phyloP scores from a whole-genome alignment of 1,140 invertebrate species.

The Ylistrum balloti region DNA sequence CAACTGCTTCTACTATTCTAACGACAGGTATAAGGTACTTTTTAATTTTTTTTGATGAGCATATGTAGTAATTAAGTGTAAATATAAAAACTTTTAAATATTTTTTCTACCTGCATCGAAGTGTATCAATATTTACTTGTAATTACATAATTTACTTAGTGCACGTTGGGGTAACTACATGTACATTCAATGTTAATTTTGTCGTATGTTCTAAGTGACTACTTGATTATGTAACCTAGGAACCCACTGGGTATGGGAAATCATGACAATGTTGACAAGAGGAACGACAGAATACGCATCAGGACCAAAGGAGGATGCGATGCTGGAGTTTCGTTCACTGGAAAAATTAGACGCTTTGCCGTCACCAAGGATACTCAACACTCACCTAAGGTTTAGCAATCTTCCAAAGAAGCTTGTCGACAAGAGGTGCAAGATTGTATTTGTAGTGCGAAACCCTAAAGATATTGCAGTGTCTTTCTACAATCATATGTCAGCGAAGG shows the following conservation, averaged over 20 bases:
- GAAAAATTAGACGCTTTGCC: slow-evolving; percentile 50
- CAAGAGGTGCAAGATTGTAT: slow-evolving; percentile 60
- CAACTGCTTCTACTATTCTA: too few species aligned
- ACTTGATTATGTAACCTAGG: slow-evolving; percentile 47
- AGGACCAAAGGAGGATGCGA: slow-evolving; percentile 51
- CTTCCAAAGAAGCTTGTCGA: slow-evolving; percentile 51
- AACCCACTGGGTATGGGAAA: slow-evolving; percentile 68
- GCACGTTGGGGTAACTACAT: too few species aligned
- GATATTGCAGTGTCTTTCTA: slow-evolving; percentile 70
- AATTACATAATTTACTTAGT: too few species aligned
- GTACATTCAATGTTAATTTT: too few species aligned
- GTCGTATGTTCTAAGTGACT: too few species aligned
- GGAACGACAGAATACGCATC: slow-evolving; percentile 46
- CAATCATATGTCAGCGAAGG: slow-evolving; percentile 49
- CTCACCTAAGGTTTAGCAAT: slow-evolving; percentile 53
- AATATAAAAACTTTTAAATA: too few species aligned
- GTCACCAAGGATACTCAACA: slow-evolving; percentile 65
- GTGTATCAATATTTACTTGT: too few species aligned
- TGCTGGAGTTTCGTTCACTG: slow-evolving; percentile 57
- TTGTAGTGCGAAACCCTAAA: slow-evolving; percentile 65
- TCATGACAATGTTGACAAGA: slow-evolving; percentile 56
- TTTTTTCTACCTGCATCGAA: too few species aligned
- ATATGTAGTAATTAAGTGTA: too few species aligned
- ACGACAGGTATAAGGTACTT: too few species aligned
- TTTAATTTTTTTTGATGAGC: too few species aligned